Conservation (phyloP, 1,140 invertebrate species). For the Holcopasites calliopsidis region DNA sequence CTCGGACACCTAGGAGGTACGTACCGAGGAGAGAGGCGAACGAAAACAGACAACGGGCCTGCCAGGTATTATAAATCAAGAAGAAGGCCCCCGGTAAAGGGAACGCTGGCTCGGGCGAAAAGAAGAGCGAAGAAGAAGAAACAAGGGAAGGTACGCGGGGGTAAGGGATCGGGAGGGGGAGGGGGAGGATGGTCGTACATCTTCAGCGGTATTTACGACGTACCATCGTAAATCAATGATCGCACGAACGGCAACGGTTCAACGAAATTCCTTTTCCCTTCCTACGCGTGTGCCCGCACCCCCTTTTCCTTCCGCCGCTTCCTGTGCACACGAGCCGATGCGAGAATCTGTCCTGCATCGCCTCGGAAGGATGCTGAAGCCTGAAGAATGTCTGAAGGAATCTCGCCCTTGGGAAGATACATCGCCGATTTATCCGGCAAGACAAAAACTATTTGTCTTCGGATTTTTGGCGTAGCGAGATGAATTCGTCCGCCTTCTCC, state of each 20-base stretch:
- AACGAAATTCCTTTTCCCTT: constrained; percentile 65
- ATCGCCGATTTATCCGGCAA: constrained; percentile 25
- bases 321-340: constrained; percentile 50
- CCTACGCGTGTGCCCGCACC: constrained; percentile 36
- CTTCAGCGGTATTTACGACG: constrained; percentile 67
- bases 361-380: constrained; percentile 46
- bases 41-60: constrained; percentile 55
- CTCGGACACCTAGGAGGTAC: constrained; percentile 33
- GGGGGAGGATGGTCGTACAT: constrained; percentile 65
- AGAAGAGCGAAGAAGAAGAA: constrained; percentile 49
- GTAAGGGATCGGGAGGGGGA: not conserved
- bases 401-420: constrained; percentile 4
- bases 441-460: constrained; percentile 41
- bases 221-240: constrained; percentile 72
- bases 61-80: constrained; percentile 69
- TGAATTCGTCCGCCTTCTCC: not conserved
- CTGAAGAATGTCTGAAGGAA: constrained; percentile 50
- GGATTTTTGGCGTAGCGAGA: constrained; percentile 16
- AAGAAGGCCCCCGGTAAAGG: constrained; percentile 59
- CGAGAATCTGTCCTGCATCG: constrained; percentile 42
- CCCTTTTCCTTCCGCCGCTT: constrained; percentile 52
- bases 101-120: constrained; percentile 56
- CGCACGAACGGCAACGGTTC: constrained; percentile 61
- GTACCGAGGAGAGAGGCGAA: constrained; percentile 41
- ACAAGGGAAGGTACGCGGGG: constrained; percentile 15